Conservation (phyloP, 2,113 vertebrate genomes). For the Lota lota region DNA sequence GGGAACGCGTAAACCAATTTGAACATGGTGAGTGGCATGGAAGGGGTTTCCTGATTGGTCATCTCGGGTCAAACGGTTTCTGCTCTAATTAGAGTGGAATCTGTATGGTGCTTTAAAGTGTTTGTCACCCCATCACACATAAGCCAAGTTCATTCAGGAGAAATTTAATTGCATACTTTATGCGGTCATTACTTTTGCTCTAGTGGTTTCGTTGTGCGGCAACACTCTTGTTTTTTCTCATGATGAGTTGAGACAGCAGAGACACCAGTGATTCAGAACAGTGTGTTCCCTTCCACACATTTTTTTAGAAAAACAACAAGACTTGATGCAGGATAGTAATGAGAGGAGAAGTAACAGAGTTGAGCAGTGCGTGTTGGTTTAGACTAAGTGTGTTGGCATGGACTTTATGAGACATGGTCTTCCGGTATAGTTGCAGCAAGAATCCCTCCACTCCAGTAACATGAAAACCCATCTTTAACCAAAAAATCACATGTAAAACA, state of each 20-base stretch:
- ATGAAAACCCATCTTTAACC: slow-evolving; percentile 31
- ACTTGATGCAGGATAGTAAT: too few relatives aligned
- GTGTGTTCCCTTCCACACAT: slow-evolving; percentile 19
- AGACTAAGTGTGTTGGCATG: too few relatives aligned
- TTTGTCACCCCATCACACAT: slow-evolving; percentile 38
- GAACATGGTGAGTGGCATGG: too few relatives aligned
- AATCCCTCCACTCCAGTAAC: background rate
- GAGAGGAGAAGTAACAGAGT: too few relatives aligned
- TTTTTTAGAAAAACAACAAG: too few relatives aligned
- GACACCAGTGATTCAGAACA: slow-evolving; percentile 28
- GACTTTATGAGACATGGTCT: too few relatives aligned
- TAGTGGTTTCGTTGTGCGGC: slow-evolving; percentile 49
- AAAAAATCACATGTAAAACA: slow-evolving; percentile 65
- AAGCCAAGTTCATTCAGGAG: slow-evolving; percentile 60
- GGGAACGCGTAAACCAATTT: too few relatives aligned
- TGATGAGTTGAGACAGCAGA: slow-evolving; percentile 30
- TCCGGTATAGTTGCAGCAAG: too few relatives aligned
- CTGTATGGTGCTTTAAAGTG: slow-evolving; percentile 34
- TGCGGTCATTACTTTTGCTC: slow-evolving; percentile 51
- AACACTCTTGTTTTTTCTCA: slow-evolving; percentile 39
- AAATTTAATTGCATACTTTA: slow-evolving; percentile 70
- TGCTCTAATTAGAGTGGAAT: slow-evolving; percentile 63
- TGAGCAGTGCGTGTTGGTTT: too few relatives aligned
- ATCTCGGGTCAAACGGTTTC: slow-evolving; percentile 44
- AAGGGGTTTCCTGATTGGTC: too few relatives aligned